phyloP scores from a whole-genome alignment of 2,797 vertebrate species.

The Gila robusta region DNA sequence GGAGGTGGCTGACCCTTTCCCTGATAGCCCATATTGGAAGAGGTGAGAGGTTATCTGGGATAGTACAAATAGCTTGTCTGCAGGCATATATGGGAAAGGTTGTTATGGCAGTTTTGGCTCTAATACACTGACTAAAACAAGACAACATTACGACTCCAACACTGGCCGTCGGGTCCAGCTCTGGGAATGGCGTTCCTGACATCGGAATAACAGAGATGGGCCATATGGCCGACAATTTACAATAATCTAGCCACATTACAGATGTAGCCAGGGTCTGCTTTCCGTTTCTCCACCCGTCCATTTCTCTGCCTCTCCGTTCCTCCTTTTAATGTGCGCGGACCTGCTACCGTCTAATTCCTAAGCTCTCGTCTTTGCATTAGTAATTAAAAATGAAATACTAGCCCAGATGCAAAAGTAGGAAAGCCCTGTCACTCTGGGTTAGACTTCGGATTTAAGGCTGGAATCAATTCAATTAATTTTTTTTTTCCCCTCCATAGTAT shows the following conservation, averaged over 20 bases:
- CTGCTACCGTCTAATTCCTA: conserved; percentile 81
- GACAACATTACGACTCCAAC: conserved; percentile 76
- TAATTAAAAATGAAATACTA: conserved; percentile 82
- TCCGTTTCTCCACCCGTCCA: conserved; percentile 61
- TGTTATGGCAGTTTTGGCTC: conserved; percentile 77
- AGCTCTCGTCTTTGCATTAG: conserved; percentile 82
- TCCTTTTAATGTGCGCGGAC: conserved; percentile 77
- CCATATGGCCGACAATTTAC: conserved; percentile 81
- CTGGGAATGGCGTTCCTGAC: conserved; percentile 75
- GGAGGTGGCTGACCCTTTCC: conserved; percentile 76
- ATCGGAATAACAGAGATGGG: conserved; percentile 74
- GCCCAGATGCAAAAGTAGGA: conserved; percentile 82
- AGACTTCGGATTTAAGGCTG: conserved; percentile 76
- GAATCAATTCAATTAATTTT: conserved; percentile 80
- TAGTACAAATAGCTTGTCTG: conserved; percentile 73
- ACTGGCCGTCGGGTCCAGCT: conserved; percentile 65
- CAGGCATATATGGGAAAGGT: conserved; percentile 72
- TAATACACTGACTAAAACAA: conserved; percentile 75
- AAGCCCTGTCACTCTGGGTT: conserved; percentile 74
- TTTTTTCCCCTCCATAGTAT: conserved; percentile 68
- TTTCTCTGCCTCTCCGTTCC: conserved; percentile 63
- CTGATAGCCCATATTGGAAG: conserved; percentile 75
- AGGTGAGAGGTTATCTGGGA: conserved; percentile 81
- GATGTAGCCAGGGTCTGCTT: conserved; percentile 46
- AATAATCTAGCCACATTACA: conserved; percentile 80